phyloP scores from a whole-genome alignment of 2,797 vertebrate genomes.

The Knipowitschia caucasica region DNA sequence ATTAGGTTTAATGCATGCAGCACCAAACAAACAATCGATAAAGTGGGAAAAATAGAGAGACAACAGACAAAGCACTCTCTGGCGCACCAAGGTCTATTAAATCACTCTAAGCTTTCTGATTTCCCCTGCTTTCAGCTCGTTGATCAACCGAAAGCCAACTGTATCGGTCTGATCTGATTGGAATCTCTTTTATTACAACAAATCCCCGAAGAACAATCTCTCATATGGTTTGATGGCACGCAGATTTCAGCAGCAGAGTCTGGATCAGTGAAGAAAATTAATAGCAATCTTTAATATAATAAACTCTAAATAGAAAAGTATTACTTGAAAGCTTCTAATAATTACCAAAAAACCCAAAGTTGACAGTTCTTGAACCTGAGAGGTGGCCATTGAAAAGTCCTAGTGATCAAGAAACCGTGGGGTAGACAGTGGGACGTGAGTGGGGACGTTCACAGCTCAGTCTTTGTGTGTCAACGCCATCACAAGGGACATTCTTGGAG shows the following conservation, averaged over 20 bases:
- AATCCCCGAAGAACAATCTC: slow-evolving; percentile 31
- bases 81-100: slow-evolving; percentile 17
- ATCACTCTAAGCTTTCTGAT: slow-evolving; percentile 23
- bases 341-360: slow-evolving; percentile 4
- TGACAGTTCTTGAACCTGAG: slow-evolving; percentile 24
- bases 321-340: not conserved
- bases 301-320: too few relatives aligned
- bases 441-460: slow-evolving; percentile 67
- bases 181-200: slow-evolving; percentile 52
- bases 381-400: slow-evolving; percentile 42
- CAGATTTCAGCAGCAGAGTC: too few relatives aligned
- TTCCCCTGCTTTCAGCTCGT: slow-evolving; percentile 22
- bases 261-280: too few relatives aligned
- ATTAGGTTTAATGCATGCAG: slow-evolving; percentile 50
- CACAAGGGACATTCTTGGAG: slow-evolving; percentile 52
- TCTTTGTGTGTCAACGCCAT: slow-evolving; percentile 53
- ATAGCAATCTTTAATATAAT: too few relatives aligned
- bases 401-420: slow-evolving; percentile 56
- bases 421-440: slow-evolving; percentile 56
- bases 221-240: slow-evolving; percentile 42
- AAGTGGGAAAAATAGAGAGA: slow-evolving; percentile 15
- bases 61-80: slow-evolving; percentile 13
- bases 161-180: slow-evolving; percentile 26
- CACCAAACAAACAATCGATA: slow-evolving; percentile 35
- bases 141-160: slow-evolving; percentile 23